Base-by-base conservation (phyloP, 2,888 invertebrate genomes). In the Cylindroiulus punctatus region DNA sequence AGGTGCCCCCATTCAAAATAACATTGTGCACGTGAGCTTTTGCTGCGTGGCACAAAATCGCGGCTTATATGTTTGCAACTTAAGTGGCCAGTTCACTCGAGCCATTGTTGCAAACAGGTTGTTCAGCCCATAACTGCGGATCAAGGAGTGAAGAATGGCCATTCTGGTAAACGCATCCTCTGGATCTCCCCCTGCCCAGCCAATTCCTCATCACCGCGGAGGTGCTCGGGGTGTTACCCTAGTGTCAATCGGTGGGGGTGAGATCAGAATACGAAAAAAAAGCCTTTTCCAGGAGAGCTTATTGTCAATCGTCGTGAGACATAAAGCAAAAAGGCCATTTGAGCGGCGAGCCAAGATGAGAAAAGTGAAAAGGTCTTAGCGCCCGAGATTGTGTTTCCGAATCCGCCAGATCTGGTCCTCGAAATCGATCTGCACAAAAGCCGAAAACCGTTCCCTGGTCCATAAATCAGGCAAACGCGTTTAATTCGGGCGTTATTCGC, bases 291-390 rank as follows among this genome's bases (percentile, higher is more conserved):
- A 8, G 65, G 22, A 57, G 22, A 8, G 14, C 7, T 76, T 76
- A 76, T 76, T 30, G 76, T 76, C 76, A 30, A 76, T 76, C 14
- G 76, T 26, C 76, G 14, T 30, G 76, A 76, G 76, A 76, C 76
- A 76, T 76, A 76, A 76, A 76, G 76, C 76, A 76, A 30, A 76
- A 76, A 26, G 76, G 76, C 76, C 17, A 76, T 76, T 65, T 76
- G 76, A 57, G 17, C n/a, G 7, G 8, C n/a, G 57, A 57, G 22
- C 30, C 8, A 30, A 76, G 30, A 76, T 76, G 76, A 30, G 22
- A 65, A n/a, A 22, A 22, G 57, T 65, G 57, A 65, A 65, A 76
- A 30, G 76, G 22, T 76, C 76, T 30, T 14, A 30, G 76, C 14
- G 26, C 30, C 76, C 14, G 30, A 76, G 76, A 76, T 76, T 76